A percentile compares a stretch with the other conserved stretches of the same genome.
These are phyloP conservation scores for Paedocypris micromegethes DNA, from an alignment of 2,797 vertebrate genomes.

Conservation along the genomic window DNA sequence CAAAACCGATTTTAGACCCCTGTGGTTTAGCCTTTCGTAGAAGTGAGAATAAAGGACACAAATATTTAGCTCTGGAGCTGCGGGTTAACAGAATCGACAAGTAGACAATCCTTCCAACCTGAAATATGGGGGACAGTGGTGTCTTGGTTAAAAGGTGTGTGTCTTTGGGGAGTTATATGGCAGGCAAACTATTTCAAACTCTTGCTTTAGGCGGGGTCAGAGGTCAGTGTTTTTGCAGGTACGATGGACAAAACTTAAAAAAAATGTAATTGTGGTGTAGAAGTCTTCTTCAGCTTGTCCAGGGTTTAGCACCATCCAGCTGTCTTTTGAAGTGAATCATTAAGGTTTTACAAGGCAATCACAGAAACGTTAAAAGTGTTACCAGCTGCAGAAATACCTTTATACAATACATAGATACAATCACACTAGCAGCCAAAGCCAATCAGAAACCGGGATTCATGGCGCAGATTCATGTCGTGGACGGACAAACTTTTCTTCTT, in stretches of 20 bases:
- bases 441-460: background rate
- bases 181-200: conserved; percentile 21
- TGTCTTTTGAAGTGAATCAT: conserved; percentile 44
- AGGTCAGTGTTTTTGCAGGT: conserved; percentile 23
- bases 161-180: conserved; percentile 19
- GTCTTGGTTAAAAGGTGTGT: conserved; percentile 5
- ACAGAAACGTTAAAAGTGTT: conserved; percentile 27
- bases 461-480: no score
- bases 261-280: conserved; percentile 26
- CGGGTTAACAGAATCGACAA: no score
- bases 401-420: background rate
- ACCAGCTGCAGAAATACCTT: conserved; percentile 28
- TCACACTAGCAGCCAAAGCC: conserved; percentile 13
- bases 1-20: no score
- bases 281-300: conserved; percentile 42
- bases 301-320: background rate
- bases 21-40: no score
- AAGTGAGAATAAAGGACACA: no score
- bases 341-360: conserved; percentile 43
- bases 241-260: conserved; percentile 11
- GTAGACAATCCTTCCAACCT: background rate
- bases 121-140: conserved; percentile 1
- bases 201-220: conserved; percentile 3
- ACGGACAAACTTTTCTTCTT: no score
- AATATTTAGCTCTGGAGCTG: no score